phyloP scores from a whole-genome alignment of 30 jellyfish, hydroid and myxozoan species.

The Hydractinia symbiolongicarpus region DNA sequence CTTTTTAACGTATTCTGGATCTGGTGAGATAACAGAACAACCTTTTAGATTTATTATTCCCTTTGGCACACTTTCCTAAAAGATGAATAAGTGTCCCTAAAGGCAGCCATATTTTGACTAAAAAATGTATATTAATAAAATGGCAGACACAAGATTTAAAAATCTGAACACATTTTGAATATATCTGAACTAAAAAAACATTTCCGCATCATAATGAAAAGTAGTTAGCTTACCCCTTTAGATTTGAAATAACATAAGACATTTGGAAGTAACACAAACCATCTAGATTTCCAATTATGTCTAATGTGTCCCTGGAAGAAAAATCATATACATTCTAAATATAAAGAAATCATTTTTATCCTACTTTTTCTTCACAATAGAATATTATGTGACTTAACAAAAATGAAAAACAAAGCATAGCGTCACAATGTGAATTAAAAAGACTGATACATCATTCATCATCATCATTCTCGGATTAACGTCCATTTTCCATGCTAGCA shows the following conservation, averaged over 20 bases:
- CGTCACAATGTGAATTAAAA: no score
- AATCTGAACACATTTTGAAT: not conserved
- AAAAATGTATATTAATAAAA: not conserved
- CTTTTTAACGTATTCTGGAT: constrained; percentile 66
- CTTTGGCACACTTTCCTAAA: constrained; percentile 44
- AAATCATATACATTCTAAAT: not conserved
- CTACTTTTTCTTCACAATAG: no score
- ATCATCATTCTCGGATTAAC: no score
- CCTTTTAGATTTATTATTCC: constrained; percentile 60
- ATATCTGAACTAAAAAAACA: not conserved
- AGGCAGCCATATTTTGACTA: not conserved
- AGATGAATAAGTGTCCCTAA: not conserved
- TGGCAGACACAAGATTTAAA: not conserved
- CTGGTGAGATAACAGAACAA: constrained; percentile 67
- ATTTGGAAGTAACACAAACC: constrained; percentile 65
- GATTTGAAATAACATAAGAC: constrained; percentile 44
- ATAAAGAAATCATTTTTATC: not conserved
- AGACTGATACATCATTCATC: no score
- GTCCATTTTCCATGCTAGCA: no score
- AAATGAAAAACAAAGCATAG: no score
- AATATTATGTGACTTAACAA: no score
- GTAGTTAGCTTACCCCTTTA: constrained; percentile 34
- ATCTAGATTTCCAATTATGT: constrained; percentile 77
- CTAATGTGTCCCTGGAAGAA: constrained; percentile 59
- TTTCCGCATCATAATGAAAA: not conserved